Evolutionary conservation across 53 echinoderm and acorn worm species (phyloP), one percentile per base, ranked within the genome.

Genomic region (Echinometra lucunter): DNA sequence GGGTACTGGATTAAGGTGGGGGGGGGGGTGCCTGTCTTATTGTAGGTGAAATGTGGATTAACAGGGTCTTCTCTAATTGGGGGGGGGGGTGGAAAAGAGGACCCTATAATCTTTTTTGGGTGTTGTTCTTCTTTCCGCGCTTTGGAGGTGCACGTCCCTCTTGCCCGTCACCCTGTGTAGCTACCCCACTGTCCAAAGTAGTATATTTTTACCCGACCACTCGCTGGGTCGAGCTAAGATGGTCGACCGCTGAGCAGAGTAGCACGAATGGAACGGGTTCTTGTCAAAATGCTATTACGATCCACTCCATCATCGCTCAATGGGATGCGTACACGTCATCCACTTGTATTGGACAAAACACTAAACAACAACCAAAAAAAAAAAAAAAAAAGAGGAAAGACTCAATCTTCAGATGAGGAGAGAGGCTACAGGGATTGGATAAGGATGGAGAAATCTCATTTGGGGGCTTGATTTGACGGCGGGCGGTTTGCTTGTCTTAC

Each of bases 281-380:
- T 32, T 89, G 89, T 89, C 89, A 89, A 58, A 89, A 89, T 58
- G 89, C 57, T 89, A 27, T 88, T 25, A 88, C 9, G 56, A 88
- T 49, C 57, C 60, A 10, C 49, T 89, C 60, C 37, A 89, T 89
- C 60, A 89, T 60, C 60, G 30, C 89, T 60, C 89, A 35, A 60
- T 89, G 89, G 60, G 89, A 89, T 60, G 60, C 58, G 23, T 58
- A 57, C 58, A 89, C 49, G 85, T 37, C 89, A 89, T 89, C 89
- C 58, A 58, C 60, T 89, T 60, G 49, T 12, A 85, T 85, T 49
- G 85, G 45, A 85, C 45, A n/a, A 85, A 49, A 85, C n/a, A 30
- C 11, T n/a, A 49, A 60, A 37, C 3, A 89, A 30, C n/a, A n/a
- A n/a, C n/a, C n/a, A 32, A 32, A 80, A 13, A 18, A 28, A 21